Percentiles rank a stretch among this genome's conserved stretches.
phyloP scores from a whole-genome alignment of 2,888 invertebrate genomes.

The Himalopsyche japonica region DNA sequence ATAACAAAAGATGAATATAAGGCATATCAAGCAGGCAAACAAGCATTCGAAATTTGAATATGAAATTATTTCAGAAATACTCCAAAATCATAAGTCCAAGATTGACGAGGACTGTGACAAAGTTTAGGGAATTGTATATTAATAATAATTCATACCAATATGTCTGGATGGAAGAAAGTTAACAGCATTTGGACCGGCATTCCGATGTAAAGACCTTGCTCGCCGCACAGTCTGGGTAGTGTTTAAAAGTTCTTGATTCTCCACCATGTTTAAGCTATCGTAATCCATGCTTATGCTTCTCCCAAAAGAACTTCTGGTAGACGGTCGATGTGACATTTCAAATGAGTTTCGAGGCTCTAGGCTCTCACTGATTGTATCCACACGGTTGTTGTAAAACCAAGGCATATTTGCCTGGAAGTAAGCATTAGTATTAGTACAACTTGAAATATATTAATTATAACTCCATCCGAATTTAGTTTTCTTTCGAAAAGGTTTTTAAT shows the following conservation, averaged over 20 bases:
- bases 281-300: conserved; percentile 25
- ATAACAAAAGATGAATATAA: too few species aligned
- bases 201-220: conserved; percentile 34
- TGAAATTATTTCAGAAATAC: too few species aligned
- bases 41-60: too few species aligned
- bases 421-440: too few species aligned
- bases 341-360: conserved; percentile 19
- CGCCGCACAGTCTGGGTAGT: conserved; percentile 28
- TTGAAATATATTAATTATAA: too few species aligned
- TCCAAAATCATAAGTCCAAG: too few species aligned
- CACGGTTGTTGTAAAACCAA: conserved; percentile 22
- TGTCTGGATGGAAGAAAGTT: conserved; percentile 58
- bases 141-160: conserved; percentile 36
- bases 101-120: too few species aligned
- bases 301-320: background rate
- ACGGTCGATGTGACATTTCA: conserved; percentile 1
- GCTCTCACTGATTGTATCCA: conserved; percentile 7
- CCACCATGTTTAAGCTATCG: background rate
- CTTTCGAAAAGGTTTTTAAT: too few species aligned
- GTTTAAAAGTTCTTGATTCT: conserved; percentile 1
- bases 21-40: too few species aligned
- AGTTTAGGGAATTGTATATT: too few species aligned
- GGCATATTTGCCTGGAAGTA: conserved; percentile 12
- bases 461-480: too few species aligned
- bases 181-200: conserved; percentile 45